Conservation (phyloP, 2,797 vertebrate genomes). For the Siniperca obscura region DNA sequence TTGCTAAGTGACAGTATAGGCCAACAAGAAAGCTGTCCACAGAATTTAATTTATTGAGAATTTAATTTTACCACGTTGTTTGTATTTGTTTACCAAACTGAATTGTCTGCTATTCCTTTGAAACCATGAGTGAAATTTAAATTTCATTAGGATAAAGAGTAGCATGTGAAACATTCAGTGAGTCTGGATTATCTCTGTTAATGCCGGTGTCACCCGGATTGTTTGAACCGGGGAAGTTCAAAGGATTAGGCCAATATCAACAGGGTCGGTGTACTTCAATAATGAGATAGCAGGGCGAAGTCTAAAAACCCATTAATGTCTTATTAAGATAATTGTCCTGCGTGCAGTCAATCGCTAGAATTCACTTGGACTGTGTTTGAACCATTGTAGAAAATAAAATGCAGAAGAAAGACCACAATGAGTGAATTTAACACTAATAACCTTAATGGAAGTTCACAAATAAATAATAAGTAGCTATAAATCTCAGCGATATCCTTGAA, state of each 20-base stretch:
- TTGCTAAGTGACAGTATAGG: background rate
- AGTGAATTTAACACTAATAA: background rate
- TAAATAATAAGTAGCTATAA: background rate
- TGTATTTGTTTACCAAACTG: background rate
- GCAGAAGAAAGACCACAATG: background rate
- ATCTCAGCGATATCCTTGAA: background rate
- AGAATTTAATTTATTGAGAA: background rate
- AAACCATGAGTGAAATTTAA: slow-evolving; percentile 3
- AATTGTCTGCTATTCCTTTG: slow-evolving; percentile 12
- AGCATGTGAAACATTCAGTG: slow-evolving; percentile 64
- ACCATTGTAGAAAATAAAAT: background rate
- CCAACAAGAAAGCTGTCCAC: background rate
- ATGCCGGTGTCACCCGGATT: slow-evolving; percentile 78
- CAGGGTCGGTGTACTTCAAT: slow-evolving; percentile 24
- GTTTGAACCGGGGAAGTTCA: slow-evolving; percentile 75
- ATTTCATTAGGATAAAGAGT: slow-evolving; percentile 47
- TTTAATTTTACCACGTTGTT: background rate
- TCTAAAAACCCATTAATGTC: slow-evolving; percentile 50
- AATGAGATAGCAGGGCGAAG: slow-evolving; percentile 31
- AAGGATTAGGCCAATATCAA: slow-evolving; percentile 66
- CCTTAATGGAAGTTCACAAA: background rate
- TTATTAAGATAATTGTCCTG: slow-evolving; percentile 51
- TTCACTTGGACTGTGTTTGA: slow-evolving; percentile 5
- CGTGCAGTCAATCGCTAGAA: slow-evolving; percentile 30
- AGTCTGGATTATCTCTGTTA: slow-evolving; percentile 74